Conservation (phyloP, 92 coral and sea anemone species). For the Plumapathes pennacea region DNA sequence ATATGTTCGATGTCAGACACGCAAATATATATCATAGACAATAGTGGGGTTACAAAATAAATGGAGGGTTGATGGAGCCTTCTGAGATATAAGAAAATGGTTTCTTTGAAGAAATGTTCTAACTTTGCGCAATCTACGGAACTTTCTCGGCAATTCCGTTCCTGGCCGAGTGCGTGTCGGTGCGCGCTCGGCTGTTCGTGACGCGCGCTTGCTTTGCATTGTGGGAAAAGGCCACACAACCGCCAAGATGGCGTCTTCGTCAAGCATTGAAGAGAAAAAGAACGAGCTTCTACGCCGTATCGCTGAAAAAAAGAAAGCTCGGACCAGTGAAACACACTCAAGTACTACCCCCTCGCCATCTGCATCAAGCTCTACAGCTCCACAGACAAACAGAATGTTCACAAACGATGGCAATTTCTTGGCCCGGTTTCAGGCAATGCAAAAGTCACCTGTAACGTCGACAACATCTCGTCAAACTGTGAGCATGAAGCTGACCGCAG, state of each 20-base stretch:
- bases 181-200: too few relatives aligned
- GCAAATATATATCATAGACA: too few relatives aligned
- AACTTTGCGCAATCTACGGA: too few relatives aligned
- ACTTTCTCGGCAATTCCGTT: too few relatives aligned
- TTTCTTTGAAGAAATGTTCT: too few relatives aligned
- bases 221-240: slow-evolving; percentile 8
- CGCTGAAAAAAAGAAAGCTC: slow-evolving; percentile 69
- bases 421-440: slow-evolving; percentile 99
- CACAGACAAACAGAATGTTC: slow-evolving; percentile 46
- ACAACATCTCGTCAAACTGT: slow-evolving; percentile 56
- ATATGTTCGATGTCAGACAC: too few relatives aligned
- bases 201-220: slow-evolving; percentile 8
- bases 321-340: slow-evolving; percentile 3
- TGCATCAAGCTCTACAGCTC: slow-evolving; percentile 5
- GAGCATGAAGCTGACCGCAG: slow-evolving; percentile 80
- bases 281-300: slow-evolving; percentile 79
- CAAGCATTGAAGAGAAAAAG: slow-evolving; percentile 75
- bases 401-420: slow-evolving; percentile 94
- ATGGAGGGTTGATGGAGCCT: too few relatives aligned
- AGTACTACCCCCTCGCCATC: slow-evolving; percentile 6
- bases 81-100: too few relatives aligned
- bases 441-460: slow-evolving; percentile 32
- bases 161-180: too few relatives aligned
- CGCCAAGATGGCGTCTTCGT: slow-evolving; percentile 83
- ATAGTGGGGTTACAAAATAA: too few relatives aligned